A percentile compares a stretch with the other conserved stretches of the same genome.
Conservation (phyloP, 2,888 invertebrate genomes). For the Tortricodes alternella region DNA sequence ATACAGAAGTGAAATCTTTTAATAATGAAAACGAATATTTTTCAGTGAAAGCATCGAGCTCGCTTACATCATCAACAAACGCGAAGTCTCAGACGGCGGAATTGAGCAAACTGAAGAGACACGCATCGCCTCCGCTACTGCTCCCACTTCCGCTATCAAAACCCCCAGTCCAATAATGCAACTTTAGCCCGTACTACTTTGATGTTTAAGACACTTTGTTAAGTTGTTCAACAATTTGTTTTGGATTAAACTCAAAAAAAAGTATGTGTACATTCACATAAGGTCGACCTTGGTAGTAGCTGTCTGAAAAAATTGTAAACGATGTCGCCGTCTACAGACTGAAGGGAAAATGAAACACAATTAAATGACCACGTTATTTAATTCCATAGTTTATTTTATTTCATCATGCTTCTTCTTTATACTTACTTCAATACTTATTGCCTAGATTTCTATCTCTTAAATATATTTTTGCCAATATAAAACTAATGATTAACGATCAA, state of each 20-base stretch:
- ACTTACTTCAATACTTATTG: background rate
- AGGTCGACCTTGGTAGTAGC: no score
- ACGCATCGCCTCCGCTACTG: conserved; percentile 46
- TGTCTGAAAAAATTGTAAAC: no score
- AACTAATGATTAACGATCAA: background rate
- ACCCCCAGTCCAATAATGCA: conserved; percentile 1
- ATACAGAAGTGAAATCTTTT: no score
- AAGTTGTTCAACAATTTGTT: no score
- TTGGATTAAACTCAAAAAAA: no score
- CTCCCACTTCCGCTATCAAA: conserved; percentile 41
- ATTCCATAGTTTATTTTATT: background rate
- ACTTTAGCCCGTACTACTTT: background rate
- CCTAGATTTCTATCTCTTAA: background rate
- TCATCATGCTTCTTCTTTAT: background rate
- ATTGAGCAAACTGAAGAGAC: conserved; percentile 7
- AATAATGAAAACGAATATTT: no score
- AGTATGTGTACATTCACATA: no score
- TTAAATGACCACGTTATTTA: background rate
- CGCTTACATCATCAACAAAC: conserved; percentile 31
- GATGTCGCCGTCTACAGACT: no score
- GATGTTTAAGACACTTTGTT: no score
- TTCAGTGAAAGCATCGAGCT: conserved; percentile 46
- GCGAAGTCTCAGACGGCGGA: conserved; percentile 1
- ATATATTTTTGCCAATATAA: background rate
- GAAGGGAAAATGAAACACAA: background rate